Conservation (phyloP, 2,888 invertebrate species). For the Leucophenga montana region DNA sequence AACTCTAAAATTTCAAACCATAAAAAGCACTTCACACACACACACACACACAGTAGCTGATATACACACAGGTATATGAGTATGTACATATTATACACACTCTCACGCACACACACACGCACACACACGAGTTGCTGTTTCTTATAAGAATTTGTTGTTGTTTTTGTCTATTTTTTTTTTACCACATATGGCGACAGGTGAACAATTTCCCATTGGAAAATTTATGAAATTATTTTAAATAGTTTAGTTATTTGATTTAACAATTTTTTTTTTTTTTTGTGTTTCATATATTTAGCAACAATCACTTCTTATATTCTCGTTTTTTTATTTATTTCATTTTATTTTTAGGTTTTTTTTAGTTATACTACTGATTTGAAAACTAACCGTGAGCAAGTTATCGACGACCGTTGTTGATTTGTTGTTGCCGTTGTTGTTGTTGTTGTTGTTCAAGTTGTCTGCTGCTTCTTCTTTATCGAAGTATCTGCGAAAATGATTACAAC, state of each 20-base stretch:
- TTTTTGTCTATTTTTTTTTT: conserved; percentile 48
- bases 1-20: conserved; percentile 49
- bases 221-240: conserved; percentile 12
- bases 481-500: background rate
- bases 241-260: background rate
- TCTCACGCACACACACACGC: conserved; percentile 16
- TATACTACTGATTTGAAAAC: too few relatives aligned
- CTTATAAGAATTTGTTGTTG: conserved; percentile 9
- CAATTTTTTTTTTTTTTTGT: background rate
- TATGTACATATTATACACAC: conserved; percentile 20
- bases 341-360: background rate
- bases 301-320: background rate
- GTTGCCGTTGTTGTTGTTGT: background rate
- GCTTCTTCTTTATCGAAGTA: background rate
- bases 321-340: background rate
- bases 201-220: conserved; percentile 14
- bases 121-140: background rate
- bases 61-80: conserved; percentile 16
- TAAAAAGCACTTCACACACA: conserved; percentile 58
- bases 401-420: background rate
- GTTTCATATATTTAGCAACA: too few relatives aligned
- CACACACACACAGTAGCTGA: conserved; percentile 2
- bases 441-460: background rate
- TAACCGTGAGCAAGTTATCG: too few relatives aligned
- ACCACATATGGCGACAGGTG: conserved; percentile 66